phyloP scores from a whole-genome alignment of 2,797 vertebrate species.

The Gorsachius magnificus region DNA sequence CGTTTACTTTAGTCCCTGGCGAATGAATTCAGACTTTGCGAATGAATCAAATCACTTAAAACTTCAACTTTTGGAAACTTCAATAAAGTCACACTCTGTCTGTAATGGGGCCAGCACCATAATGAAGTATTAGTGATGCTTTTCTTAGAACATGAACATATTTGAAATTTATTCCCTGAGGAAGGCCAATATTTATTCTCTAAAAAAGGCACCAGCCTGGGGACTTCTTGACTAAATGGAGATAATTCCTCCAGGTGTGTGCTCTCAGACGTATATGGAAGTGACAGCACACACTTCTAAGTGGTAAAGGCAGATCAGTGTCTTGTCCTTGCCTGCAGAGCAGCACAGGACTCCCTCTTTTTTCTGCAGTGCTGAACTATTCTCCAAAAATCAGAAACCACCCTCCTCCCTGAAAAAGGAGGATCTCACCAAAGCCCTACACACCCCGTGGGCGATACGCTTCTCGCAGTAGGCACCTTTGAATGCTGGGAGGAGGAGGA shows the following conservation, averaged over 20 bases:
- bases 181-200: background rate
- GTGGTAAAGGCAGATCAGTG: background rate
- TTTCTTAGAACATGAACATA: background rate
- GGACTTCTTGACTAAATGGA: background rate
- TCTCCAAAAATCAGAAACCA: constrained; percentile 58
- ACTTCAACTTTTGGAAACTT: background rate
- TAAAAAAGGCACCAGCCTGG: background rate
- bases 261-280: background rate
- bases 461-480: fast-evolving
- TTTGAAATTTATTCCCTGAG: background rate
- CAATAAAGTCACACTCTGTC: background rate
- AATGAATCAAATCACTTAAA: background rate
- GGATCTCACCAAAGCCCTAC: background rate
- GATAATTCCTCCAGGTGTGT: background rate
- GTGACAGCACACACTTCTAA: background rate
- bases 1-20: background rate
- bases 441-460: fast-evolving
- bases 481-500: background rate
- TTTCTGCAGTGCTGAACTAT: constrained; percentile 76
- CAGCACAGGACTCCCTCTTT: background rate
- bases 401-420: background rate
- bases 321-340: background rate
- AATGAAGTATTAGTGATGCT: background rate
- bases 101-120: background rate
- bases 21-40: background rate